Percentiles rank a stretch among this genome's conserved stretches.
These are phyloP conservation scores for sheep (Ovis aries) DNA, from an alignment of 2,113 vertebrate genomes.

Conservation along the genomic window ARS-UI_Ramb_v3.0 NC_056063.1:81793001-81793500, in stretches of 20 bases:
- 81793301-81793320: background rate
- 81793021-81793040: conserved; percentile 49
- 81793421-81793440: background rate
- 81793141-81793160: conserved; percentile 22
- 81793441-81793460: background rate
- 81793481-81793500: background rate
- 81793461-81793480: background rate
- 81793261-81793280: background rate
- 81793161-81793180: background rate
- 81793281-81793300: background rate
- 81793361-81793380: background rate
- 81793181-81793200: background rate
- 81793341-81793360: background rate
- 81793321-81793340: conserved; percentile 38
- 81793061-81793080: conserved; percentile 11
- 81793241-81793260: background rate
- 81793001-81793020: conserved; percentile 17
- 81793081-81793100: background rate
- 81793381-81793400: background rate
- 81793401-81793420: background rate
- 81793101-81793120: background rate
- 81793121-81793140: background rate
- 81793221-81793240: background rate
- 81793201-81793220: background rate
- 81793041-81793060: conserved; percentile 33